Base-by-base conservation (phyloP, 2,888 invertebrate species). In the Euproctis similis region DNA sequence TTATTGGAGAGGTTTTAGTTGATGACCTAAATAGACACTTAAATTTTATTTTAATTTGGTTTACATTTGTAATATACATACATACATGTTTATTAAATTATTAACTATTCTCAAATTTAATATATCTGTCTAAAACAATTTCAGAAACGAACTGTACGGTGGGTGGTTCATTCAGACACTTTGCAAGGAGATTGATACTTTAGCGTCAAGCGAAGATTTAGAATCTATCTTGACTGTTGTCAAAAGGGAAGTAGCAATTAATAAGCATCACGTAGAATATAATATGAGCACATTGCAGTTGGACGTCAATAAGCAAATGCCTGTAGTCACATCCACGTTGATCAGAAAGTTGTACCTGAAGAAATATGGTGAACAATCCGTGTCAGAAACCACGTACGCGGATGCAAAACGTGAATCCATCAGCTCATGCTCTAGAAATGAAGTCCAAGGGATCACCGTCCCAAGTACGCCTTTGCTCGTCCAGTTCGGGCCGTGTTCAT, bases 161-260 rank as follows among this genome's bases (percentile, higher is more conserved):
- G 62, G 76, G 1, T 81, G 80, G 81, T 70, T 80, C 35, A 69
- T 81, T 7, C 81, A 80, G 28, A 58, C 69, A 0, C 46, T 81
- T 1, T 81, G 80, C 42, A 46, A 41, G 5, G 69, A 73, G 36
- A 74, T 81, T 11, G 44, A 62, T 3, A 30, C 55, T 9, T 37
- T 69, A 2, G 53, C 72, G 0, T 16, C 43, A 1, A 53, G 49
- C 0, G 42, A 56, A 1, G 78, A 81, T 26, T 31, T 81, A 1
- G 70, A 70, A 35, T 60, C 75, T 0, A 81, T 81, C 6, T 43
- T 77, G 14, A 70, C 62, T 1, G 70, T 67, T 14, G 71, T 77
- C 2, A 74, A 75, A 21, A 50, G 64, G 2, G 66, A 64, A 9
- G 74, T 81, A 0, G 78, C 81, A 0, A 56, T 75, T 0, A 61